Conservation (phyloP, 1,140 invertebrate species). For the Bombus polaris region DNA sequence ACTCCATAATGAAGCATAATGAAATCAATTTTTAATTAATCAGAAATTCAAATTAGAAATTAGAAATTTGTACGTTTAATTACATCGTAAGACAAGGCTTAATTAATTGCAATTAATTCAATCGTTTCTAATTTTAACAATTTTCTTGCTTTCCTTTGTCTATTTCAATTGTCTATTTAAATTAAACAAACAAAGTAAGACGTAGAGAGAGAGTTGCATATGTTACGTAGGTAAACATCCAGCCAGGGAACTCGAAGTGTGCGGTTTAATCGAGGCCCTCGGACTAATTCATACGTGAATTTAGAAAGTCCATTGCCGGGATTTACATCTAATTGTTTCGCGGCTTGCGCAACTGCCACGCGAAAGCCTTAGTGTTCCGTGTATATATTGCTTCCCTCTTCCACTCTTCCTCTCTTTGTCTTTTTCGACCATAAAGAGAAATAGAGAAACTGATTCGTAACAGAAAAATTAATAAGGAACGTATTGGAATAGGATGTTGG, state of each 20-base stretch:
- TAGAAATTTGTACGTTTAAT: too few relatives aligned
- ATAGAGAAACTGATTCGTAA: background rate
- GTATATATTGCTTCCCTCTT: too few relatives aligned
- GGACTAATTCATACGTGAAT: conserved; percentile 28
- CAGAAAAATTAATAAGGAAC: background rate
- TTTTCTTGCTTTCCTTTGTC: background rate
- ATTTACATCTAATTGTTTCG: conserved; percentile 26
- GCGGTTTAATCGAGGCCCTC: conserved; percentile 14
- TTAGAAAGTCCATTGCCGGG: conserved; percentile 10
- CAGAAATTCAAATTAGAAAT: background rate
- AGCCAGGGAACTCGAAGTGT: background rate
- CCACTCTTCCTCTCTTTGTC: background rate
- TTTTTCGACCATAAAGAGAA: background rate
- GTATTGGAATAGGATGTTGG: too few relatives aligned
- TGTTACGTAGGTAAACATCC: background rate
- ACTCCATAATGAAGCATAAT: background rate
- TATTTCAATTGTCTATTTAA: background rate
- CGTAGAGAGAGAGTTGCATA: background rate
- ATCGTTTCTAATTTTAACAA: too few relatives aligned
- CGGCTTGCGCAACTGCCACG: background rate
- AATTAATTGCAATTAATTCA: too few relatives aligned
- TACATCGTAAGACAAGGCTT: too few relatives aligned
- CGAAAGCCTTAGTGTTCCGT: background rate
- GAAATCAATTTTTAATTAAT: background rate
- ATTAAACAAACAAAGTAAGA: background rate